Evolutionary conservation across 1,140 invertebrate genomes (phyloP).

Genomic region (Fopius arisanus): DNA sequence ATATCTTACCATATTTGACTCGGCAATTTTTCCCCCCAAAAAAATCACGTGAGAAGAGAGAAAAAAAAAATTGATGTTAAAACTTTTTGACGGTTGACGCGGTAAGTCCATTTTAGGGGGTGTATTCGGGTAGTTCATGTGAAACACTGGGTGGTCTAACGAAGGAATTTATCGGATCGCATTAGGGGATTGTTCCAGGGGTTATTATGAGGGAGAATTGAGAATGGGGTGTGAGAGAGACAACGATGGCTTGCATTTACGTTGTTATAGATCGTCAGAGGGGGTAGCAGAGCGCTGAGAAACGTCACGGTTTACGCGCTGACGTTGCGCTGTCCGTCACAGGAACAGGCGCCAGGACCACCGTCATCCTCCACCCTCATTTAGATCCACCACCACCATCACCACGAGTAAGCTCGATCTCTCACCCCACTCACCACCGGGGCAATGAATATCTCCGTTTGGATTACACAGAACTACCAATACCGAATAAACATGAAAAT

Average conservation of each 20-base stretch:
- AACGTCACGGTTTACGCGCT: slow-evolving; percentile 50
- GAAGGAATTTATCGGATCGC: slow-evolving; percentile 19
- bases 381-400: slow-evolving; percentile 27
- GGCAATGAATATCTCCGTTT: slow-evolving; percentile 46
- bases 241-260: slow-evolving; percentile 3
- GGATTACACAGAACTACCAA: slow-evolving; percentile 59
- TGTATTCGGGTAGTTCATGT: neutral
- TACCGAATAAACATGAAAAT: slow-evolving; percentile 46
- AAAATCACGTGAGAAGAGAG: neutral
- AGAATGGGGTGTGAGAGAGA: neutral
- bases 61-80: too few species aligned
- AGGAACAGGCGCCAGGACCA: slow-evolving; percentile 49
- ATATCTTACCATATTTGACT: neutral
- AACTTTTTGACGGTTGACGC: neutral
- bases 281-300: slow-evolving; percentile 19
- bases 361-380: neutral
- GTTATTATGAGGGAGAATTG: slow-evolving; percentile 18
- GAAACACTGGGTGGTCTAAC: slow-evolving; percentile 17
- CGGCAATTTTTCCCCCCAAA: neutral
- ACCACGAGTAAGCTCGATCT: slow-evolving; percentile 23
- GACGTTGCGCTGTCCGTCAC: slow-evolving; percentile 55
- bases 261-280: slow-evolving; percentile 12
- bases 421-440: slow-evolving; percentile 29
- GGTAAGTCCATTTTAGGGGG: slow-evolving; percentile 8
- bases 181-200: slow-evolving; percentile 17